Evolutionary conservation across 2,113 vertebrate genomes (phyloP).

Genomic region (Phrynocephalus versicolor): DNA sequence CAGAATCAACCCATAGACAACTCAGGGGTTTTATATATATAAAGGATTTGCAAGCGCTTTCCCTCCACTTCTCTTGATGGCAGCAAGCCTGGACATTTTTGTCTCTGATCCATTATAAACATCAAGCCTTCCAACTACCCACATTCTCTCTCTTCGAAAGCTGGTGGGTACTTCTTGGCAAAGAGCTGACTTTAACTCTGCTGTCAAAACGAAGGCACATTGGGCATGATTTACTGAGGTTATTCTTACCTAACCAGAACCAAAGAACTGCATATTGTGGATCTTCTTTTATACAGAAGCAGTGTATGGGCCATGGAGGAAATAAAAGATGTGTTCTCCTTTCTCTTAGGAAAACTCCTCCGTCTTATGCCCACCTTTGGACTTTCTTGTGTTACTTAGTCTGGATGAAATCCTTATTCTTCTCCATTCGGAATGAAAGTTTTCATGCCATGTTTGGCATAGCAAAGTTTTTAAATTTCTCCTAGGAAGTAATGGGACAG

Average conservation of each 20-base stretch:
- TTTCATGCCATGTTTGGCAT: neutral
- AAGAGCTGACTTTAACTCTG: conserved; percentile 55
- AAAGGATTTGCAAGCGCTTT: conserved; percentile 42
- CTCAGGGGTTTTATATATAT: conserved; percentile 9
- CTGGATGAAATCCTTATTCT: neutral
- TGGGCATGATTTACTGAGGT: conserved; percentile 64
- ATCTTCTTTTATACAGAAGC: neutral
- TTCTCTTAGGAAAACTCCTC: neutral
- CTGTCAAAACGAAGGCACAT: conserved; percentile 41
- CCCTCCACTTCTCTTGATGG: conserved; percentile 47
- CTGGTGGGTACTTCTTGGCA: conserved; percentile 70
- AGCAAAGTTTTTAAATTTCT: neutral
- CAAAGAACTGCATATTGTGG: neutral
- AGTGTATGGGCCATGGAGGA: neutral
- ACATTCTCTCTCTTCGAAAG: conserved; percentile 67
- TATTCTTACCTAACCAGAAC: conserved; percentile 46
- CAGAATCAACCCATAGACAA: neutral
- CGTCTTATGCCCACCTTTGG: neutral
- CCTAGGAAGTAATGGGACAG: too few species aligned
- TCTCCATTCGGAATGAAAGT: neutral
- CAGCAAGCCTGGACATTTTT: conserved; percentile 76
- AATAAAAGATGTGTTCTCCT: neutral
- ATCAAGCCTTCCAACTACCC: conserved; percentile 70
- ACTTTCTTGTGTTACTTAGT: neutral
- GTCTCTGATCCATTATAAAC: conserved; percentile 75